phyloP scores from a whole-genome alignment of 1,140 invertebrate genomes.

The Temnothorax curvispinosus region DNA sequence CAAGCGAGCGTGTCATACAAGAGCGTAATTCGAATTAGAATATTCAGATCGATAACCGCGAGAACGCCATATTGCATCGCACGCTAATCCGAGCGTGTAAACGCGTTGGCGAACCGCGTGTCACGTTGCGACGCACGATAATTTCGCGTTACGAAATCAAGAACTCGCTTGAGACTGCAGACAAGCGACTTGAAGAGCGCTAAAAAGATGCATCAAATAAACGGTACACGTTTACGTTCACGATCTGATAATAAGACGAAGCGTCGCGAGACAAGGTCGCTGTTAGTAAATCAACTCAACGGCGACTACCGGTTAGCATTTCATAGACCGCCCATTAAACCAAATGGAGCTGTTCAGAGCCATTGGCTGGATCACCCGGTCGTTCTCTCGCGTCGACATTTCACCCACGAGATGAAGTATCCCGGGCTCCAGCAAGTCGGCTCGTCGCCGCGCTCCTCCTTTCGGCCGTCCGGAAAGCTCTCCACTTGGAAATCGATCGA shows the following conservation, averaged over 20 bases:
- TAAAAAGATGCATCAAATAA: background rate
- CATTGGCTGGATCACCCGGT: conserved; percentile 56
- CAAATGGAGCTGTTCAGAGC: conserved; percentile 54
- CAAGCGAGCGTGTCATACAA: background rate
- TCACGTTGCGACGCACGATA: background rate
- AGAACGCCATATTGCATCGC: conserved; percentile 24
- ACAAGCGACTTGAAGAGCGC: background rate
- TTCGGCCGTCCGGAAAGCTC: conserved; percentile 54
- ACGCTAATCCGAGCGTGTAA: conserved; percentile 46
- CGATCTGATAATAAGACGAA: background rate
- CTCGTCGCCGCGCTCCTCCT: conserved; percentile 12
- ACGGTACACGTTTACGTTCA: background rate
- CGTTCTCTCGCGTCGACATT: conserved; percentile 56
- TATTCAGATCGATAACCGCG: conserved; percentile 42
- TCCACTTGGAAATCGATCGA: conserved; percentile 71
- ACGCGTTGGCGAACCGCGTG: background rate
- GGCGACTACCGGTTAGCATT: conserved; percentile 20
- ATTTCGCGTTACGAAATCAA: conserved; percentile 16
- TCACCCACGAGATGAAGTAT: conserved; percentile 63
- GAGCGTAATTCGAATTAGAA: conserved; percentile 33
- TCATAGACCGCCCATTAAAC: conserved; percentile 26
- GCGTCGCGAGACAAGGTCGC: conserved; percentile 9
- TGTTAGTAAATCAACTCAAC: conserved; percentile 2
- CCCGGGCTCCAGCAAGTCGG: conserved; percentile 20
- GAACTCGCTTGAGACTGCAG: background rate